Evolutionary conservation across 2,888 invertebrate species (phyloP), one percentile per base, ranked within the genome.

Genomic region (Watsonalla cultraria): DNA sequence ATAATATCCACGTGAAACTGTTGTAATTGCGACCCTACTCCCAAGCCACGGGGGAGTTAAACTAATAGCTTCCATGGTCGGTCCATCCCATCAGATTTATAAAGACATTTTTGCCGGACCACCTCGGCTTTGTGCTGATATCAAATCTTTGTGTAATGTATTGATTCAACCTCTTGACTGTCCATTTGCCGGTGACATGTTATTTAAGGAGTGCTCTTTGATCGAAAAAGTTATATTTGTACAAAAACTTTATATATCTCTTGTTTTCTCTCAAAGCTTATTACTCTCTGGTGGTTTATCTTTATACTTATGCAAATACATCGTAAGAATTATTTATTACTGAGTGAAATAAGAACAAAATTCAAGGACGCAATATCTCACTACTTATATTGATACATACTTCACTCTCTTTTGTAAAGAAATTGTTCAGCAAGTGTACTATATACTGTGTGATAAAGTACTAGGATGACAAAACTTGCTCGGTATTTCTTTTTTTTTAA

Each of bases 101-200:
- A 70, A 66, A 67, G 57, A 64, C 72, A 66, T 68, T 68, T 63
- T 68, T 66, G 71, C 65, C 60, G 63, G 59, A 64, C 53, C 66
- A 74, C 71, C 65, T 76, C 74, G 65, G 76, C 72, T 75, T 72
- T 76, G 68, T 66, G 53, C 65, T 62, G 61, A 65, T 65, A 69
- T 75, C 78, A 73, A 70, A 74, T 70, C 67, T 66, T 54, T 57
- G 54, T 56, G 61, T 60, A 63, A 59, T 57, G 64, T 62, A 62
- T 59, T 68, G 62, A 70, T 72, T 65, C 61, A 62, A 64, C 60
- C 58, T 57, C 56, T 58, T 57, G 53, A 56, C 64, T 71, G 70
- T 73, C 75, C 72, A 78, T 81, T 83, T 81, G 61, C 68, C 83
- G 84, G 65, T 81, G 85, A 85, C 84, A 74, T 80, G 62, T 69